A percentile compares a stretch with the other conserved stretches of the same genome.
These are phyloP conservation scores for Nesidiocoris tenuis DNA, from an alignment of 2,888 invertebrate genomes.

Conservation along the genomic window DNA sequence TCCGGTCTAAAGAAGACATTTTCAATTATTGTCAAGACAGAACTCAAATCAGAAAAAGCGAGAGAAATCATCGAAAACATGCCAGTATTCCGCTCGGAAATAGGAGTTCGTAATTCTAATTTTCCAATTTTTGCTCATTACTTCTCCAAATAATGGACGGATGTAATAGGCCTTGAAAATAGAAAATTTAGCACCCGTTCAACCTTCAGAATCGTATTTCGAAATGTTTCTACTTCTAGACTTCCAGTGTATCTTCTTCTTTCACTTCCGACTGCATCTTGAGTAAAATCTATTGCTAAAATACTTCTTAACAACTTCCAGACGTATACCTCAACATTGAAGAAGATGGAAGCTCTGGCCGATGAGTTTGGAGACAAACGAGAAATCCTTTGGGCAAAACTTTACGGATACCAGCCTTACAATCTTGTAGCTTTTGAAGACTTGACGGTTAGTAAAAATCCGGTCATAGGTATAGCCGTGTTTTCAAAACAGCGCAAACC, in stretches of 20 bases:
- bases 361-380: slow-evolving; percentile 37
- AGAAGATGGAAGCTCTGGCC: slow-evolving; percentile 36
- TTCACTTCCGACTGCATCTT: too few species aligned
- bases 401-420: slow-evolving; percentile 40
- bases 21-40: slow-evolving; percentile 22
- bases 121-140: too few species aligned
- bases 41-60: not conserved
- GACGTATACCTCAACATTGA: slow-evolving; percentile 31
- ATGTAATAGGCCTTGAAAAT: too few species aligned
- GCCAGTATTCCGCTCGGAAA: slow-evolving; percentile 15
- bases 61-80: not conserved
- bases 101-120: not conserved
- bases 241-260: too few species aligned
- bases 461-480: too few species aligned
- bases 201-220: too few species aligned
- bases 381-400: slow-evolving; percentile 32
- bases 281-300: too few species aligned
- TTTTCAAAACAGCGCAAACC: too few species aligned
- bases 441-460: slow-evolving; percentile 24
- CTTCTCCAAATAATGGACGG: too few species aligned
- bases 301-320: too few species aligned
- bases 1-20: slow-evolving; percentile 12
- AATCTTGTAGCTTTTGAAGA: slow-evolving; percentile 32
- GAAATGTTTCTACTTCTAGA: too few species aligned
- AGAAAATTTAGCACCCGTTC: too few species aligned